Evolutionary conservation across 2,797 vertebrate genomes (phyloP).

Genomic region (Pristis pectinata): DNA sequence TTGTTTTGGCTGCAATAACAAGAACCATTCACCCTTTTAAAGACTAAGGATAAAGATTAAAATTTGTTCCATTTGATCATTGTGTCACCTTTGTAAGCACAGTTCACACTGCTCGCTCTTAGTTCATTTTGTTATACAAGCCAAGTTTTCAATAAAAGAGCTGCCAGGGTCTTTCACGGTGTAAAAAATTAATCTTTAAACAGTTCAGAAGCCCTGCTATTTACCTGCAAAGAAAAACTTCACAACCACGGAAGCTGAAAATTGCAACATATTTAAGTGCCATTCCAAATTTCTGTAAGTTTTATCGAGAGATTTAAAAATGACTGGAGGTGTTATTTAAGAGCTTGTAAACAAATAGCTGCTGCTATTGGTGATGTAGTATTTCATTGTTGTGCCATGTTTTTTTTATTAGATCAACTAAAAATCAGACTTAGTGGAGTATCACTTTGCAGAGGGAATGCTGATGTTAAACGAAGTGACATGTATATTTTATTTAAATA

Average conservation of each 20-base stretch:
- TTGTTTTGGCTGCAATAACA: neutral
- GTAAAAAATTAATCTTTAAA: neutral
- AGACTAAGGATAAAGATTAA: neutral
- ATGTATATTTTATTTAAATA: conserved; percentile 3
- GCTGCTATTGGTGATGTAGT: neutral
- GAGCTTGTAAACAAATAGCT: neutral
- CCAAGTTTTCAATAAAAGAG: neutral
- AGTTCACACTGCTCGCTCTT: neutral
- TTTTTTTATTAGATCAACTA: neutral
- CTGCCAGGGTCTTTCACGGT: neutral
- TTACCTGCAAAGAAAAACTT: neutral
- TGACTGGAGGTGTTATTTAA: neutral
- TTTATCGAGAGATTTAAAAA: conserved; percentile 18
- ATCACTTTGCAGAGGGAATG: neutral
- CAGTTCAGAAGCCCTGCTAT: neutral
- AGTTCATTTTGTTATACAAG: neutral
- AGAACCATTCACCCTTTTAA: neutral
- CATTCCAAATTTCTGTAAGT: neutral
- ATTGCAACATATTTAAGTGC: neutral
- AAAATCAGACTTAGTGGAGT: neutral
- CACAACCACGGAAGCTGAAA: neutral
- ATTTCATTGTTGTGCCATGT: neutral
- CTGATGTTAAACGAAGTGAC: neutral
- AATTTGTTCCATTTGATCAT: neutral
- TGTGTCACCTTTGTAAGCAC: neutral